phyloP scores from a whole-genome alignment of 2,888 invertebrate species.

The Pammene fasciana region DNA sequence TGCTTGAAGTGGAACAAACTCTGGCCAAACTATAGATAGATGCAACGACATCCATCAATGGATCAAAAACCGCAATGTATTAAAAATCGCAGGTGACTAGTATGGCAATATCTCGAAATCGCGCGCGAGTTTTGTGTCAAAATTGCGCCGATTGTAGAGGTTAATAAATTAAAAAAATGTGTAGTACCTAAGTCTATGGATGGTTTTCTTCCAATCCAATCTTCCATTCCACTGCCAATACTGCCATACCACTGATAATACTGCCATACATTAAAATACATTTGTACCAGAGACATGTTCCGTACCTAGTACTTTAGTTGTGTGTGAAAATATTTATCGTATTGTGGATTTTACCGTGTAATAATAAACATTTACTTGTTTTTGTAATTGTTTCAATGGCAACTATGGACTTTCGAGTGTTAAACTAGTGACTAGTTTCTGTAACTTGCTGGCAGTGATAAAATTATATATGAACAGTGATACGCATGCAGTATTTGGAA shows the following conservation, averaged over 20 bases:
- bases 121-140: no score
- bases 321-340: constrained; percentile 17
- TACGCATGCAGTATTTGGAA: constrained; percentile 31
- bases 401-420: neutral
- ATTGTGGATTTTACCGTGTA: neutral
- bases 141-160: no score
- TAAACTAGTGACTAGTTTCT: neutral
- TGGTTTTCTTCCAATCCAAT: constrained; percentile 20
- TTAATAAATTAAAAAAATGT: neutral
- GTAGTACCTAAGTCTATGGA: constrained; percentile 11
- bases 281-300: neutral
- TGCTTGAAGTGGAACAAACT: no score
- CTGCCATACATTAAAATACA: constrained; percentile 3
- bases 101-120: no score
- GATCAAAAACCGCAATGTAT: no score
- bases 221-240: no score
- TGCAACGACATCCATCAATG: no score
- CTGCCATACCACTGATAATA: no score
- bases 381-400: neutral
- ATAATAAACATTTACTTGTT: constrained; percentile 5
- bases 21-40: no score
- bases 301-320: neutral
- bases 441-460: constrained; percentile 4
- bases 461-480: constrained; percentile 14
- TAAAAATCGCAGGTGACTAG: no score